phyloP scores from a whole-genome alignment of 2,888 invertebrate species.

The Dasypogon diadema region DNA sequence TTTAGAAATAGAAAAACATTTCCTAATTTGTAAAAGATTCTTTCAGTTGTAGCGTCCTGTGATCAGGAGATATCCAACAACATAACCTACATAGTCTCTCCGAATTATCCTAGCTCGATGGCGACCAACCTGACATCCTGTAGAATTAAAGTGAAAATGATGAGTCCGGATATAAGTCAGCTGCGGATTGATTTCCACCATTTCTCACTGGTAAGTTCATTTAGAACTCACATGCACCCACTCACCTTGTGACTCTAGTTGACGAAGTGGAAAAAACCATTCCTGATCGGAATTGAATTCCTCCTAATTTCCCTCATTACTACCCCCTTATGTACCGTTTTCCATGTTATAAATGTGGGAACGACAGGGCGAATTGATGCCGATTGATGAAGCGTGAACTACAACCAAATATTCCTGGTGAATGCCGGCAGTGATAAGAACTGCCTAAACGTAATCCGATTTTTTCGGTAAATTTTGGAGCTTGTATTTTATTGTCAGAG shows the following conservation, averaged over 20 bases:
- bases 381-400: not conserved
- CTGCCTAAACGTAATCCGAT: not conserved
- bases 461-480: not conserved
- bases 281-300: too few relatives aligned
- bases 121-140: slow-evolving; percentile 76
- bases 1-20: not conserved
- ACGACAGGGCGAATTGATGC: not conserved
- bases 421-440: not conserved
- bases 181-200: slow-evolving; percentile 86
- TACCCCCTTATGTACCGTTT: not conserved
- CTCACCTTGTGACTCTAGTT: too few relatives aligned
- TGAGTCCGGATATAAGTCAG: slow-evolving; percentile 84
- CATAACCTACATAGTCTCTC: slow-evolving; percentile 85
- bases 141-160: slow-evolving; percentile 78
- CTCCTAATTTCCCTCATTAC: not conserved
- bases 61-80: slow-evolving; percentile 80
- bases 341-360: not conserved
- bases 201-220: slow-evolving; percentile 81
- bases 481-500: not conserved
- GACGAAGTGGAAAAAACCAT: too few relatives aligned
- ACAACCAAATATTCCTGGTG: not conserved
- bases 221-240: too few relatives aligned
- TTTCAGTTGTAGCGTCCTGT: slow-evolving; percentile 81
- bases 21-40: not conserved
- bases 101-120: slow-evolving; percentile 84